Percentiles rank a stretch among this genome's conserved stretches.
Conservation (phyloP, 2,113 vertebrate species). For the Progne subis region DNA sequence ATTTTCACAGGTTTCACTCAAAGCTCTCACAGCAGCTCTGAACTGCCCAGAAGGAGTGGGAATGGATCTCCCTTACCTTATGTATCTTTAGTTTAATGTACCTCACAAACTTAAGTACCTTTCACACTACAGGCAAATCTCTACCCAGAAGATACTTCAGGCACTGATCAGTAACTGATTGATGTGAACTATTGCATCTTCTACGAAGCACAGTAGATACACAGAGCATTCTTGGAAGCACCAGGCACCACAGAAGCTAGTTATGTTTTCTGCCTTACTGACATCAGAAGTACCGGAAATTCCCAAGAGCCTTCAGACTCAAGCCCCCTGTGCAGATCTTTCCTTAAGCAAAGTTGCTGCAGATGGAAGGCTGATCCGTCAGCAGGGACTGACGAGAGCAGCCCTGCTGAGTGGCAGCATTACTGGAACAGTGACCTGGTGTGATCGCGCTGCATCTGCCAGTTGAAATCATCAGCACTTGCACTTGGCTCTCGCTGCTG, state of each 20-base stretch:
- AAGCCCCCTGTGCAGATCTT: background rate
- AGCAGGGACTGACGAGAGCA: background rate
- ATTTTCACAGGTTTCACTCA: background rate
- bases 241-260: background rate
- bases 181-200: background rate
- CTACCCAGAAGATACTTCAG: background rate
- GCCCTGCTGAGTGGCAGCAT: background rate
- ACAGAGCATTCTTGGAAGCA: background rate
- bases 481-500: conserved; percentile 46
- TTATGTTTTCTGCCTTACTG: background rate
- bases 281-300: background rate
- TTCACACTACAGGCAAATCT: background rate
- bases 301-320: background rate
- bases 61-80: background rate
- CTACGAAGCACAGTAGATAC: background rate
- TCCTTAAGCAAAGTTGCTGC: background rate
- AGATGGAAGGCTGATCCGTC: background rate
- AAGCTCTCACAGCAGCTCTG: background rate
- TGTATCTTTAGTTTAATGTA: background rate
- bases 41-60: background rate
- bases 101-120: background rate
- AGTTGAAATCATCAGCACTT: conserved; percentile 58
- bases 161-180: background rate
- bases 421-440: conserved; percentile 34
- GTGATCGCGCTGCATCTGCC: background rate